phyloP scores from a whole-genome alignment of 1,140 invertebrate species.

The Neodiprion pinetum region DNA sequence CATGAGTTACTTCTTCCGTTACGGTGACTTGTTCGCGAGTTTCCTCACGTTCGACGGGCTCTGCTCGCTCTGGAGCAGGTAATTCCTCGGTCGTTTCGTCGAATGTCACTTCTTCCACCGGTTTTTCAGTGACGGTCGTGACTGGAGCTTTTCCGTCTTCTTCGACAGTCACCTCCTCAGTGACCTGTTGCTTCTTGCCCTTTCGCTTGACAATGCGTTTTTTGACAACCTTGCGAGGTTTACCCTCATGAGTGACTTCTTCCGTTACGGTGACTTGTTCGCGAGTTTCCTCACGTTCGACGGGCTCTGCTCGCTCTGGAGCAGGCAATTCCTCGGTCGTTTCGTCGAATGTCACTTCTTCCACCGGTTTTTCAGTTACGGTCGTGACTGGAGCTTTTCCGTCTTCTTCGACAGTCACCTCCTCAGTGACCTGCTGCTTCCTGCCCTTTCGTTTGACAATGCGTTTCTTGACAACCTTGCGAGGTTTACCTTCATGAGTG shows the following conservation, averaged over 20 bases:
- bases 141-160: conserved; percentile 54
- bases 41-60: conserved; percentile 31
- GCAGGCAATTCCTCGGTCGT: conserved; percentile 8
- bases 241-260: conserved; percentile 51
- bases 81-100: conserved; percentile 13
- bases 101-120: conserved; percentile 42
- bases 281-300: conserved; percentile 47
- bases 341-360: conserved; percentile 34
- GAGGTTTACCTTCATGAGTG: conserved; percentile 36
- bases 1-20: not conserved
- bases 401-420: conserved; percentile 41
- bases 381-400: conserved; percentile 33
- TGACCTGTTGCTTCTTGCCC: conserved; percentile 53
- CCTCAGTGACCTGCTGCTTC: conserved; percentile 42
- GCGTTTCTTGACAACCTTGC: conserved; percentile 32
- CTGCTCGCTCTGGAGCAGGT: conserved; percentile 26
- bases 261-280: conserved; percentile 59
- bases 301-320: conserved; percentile 12
- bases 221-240: conserved; percentile 48
- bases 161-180: conserved; percentile 56
- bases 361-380: conserved; percentile 24
- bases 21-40: conserved; percentile 37
- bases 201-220: conserved; percentile 30
- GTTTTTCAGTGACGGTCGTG: conserved; percentile 41
- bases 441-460: conserved; percentile 35